A percentile compares a stretch with the other conserved stretches of the same genome.
These are phyloP conservation scores for Sprattus sprattus DNA, from an alignment of 2,113 vertebrate genomes.

Conservation along the genomic window DNA sequence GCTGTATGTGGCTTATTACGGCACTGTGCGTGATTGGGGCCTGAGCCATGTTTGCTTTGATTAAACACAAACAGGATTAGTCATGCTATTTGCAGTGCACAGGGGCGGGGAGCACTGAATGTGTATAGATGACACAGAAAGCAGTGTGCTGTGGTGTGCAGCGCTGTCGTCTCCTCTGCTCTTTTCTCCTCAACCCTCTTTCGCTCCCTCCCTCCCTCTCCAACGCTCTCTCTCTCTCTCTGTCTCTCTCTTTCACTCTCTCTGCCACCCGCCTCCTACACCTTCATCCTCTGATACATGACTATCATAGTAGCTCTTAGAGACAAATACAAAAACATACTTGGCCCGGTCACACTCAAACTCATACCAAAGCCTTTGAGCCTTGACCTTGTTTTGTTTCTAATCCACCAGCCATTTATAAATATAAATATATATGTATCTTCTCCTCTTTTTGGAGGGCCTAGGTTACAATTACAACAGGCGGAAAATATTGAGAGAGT, in stretches of 20 bases:
- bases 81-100: constrained; percentile 44
- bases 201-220: background rate
- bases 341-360: constrained; percentile 68
- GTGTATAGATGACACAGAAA: background rate
- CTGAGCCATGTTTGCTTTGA: constrained; percentile 24
- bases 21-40: constrained; percentile 13
- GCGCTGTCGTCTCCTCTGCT: background rate
- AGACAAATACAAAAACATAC: constrained; percentile 65
- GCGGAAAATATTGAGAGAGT: constrained; percentile 46
- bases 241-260: constrained; percentile 29
- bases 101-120: constrained; percentile 40
- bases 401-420: constrained; percentile 38
- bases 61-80: constrained; percentile 38
- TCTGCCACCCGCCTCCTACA: constrained; percentile 29
- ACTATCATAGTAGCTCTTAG: constrained; percentile 60
- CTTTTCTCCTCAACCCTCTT: background rate
- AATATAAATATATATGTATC: background rate
- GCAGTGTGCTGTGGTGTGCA: background rate
- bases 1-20: constrained; percentile 11
- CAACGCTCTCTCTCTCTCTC: constrained; percentile 8
- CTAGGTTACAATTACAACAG: constrained; percentile 62
- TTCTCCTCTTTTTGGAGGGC: constrained; percentile 47
- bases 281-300: constrained; percentile 55
- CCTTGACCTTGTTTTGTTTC: constrained; percentile 64
- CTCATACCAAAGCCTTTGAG: constrained; percentile 56